phyloP scores from a whole-genome alignment of 2,888 invertebrate species.

The Aleiodes leptofemur region DNA sequence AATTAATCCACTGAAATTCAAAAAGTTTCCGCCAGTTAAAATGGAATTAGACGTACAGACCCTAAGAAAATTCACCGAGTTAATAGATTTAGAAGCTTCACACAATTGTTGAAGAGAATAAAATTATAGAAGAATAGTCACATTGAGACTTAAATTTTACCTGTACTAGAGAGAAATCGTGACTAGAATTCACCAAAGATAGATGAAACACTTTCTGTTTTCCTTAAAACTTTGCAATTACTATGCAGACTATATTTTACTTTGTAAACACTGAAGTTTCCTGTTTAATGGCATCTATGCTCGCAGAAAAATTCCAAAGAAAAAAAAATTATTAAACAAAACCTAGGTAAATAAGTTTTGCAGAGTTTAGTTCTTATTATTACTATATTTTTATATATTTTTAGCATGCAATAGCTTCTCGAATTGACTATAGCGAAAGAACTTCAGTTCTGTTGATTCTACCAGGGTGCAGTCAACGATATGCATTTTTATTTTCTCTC shows the following conservation, averaged over 20 bases:
- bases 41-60: too few species aligned
- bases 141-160: conserved; percentile 17
- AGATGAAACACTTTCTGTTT: conserved; percentile 4
- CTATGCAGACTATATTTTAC: conserved; percentile 3
- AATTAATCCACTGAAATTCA: too few species aligned
- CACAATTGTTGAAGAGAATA: background rate
- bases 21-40: background rate
- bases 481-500: conserved; percentile 14
- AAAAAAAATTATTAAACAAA: background rate
- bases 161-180: conserved; percentile 8
- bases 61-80: conserved; percentile 20
- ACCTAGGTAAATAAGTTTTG: conserved; percentile 5
- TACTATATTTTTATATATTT: background rate
- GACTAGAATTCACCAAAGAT: conserved; percentile 33
- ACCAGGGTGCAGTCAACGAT: background rate
- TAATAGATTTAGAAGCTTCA: conserved; percentile 28
- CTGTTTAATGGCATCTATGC: background rate
- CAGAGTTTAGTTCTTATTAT: background rate
- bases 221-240: conserved; percentile 35
- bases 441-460: conserved; percentile 2
- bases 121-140: conserved; percentile 24
- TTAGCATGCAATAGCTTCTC: background rate
- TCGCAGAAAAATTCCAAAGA: background rate
- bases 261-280: conserved; percentile 15
- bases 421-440: background rate